Evolutionary conservation across 2,888 invertebrate genomes (phyloP).

Genomic region (Holacanthella duospinosa): DNA sequence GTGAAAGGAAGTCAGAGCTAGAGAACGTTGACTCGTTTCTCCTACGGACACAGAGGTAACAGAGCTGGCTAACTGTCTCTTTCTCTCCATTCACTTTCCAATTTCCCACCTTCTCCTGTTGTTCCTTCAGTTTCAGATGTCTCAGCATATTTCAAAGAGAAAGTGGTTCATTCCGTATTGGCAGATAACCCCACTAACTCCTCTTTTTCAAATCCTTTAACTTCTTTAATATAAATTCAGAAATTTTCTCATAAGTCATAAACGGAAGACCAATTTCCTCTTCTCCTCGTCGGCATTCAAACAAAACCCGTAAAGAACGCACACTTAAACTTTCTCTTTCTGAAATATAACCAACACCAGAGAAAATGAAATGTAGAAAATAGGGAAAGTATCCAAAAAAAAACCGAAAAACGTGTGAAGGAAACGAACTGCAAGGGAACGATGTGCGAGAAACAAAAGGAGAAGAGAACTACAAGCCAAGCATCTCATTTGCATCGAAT

Average conservation of each 20-base stretch:
- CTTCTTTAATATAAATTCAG: not conserved
- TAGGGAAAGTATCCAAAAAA: not conserved
- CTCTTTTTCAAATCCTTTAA: too few species aligned
- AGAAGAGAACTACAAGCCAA: not conserved
- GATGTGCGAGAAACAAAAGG: not conserved
- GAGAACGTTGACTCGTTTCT: too few species aligned
- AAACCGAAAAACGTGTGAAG: not conserved
- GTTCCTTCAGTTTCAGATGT: not conserved
- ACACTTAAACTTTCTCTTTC: too few species aligned
- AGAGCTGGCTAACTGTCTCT: not conserved
- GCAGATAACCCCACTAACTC: too few species aligned
- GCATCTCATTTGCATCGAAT: conserved; percentile 2
- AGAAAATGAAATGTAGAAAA: not conserved
- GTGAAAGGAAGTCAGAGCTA: not conserved
- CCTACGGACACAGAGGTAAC: too few species aligned
- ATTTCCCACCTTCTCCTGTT: not conserved
- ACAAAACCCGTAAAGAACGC: too few species aligned
- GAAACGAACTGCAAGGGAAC: not conserved
- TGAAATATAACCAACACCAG: too few species aligned
- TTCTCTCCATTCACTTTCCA: not conserved
- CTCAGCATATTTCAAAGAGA: too few species aligned
- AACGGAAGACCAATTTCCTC: not conserved
- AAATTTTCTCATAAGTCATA: not conserved
- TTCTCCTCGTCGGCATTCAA: too few species aligned
- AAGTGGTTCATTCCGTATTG: too few species aligned